A percentile compares a stretch with the other conserved stretches of the same genome.
phyloP scores from a whole-genome alignment of 2,888 invertebrate species.

The Eilema griseolum region DNA sequence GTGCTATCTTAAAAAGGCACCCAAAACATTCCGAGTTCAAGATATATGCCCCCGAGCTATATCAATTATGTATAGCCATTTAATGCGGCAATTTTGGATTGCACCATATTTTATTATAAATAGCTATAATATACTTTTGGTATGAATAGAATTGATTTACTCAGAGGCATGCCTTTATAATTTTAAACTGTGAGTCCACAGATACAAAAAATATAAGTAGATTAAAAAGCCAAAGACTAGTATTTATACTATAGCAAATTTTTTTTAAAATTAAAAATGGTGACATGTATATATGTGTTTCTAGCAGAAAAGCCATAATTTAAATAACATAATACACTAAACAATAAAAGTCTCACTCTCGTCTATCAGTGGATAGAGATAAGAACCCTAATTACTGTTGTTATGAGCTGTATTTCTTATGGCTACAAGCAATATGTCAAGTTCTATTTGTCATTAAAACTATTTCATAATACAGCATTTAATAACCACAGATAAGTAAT shows the following conservation, averaged over 20 bases:
- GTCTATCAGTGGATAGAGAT: constrained; percentile 9
- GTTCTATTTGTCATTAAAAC: background rate
- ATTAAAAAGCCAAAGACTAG: background rate
- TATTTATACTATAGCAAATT: background rate
- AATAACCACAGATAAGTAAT: background rate
- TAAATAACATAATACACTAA: background rate
- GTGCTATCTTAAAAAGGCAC: too few species aligned
- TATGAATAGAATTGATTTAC: background rate
- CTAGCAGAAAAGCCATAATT: background rate
- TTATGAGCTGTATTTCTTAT: background rate
- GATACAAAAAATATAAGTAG: background rate
- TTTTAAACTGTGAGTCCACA: background rate
- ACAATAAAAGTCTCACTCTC: background rate
- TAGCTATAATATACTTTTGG: background rate
- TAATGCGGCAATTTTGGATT: background rate
- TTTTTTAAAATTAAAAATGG: background rate
- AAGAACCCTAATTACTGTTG: background rate
- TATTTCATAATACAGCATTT: background rate
- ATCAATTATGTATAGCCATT: background rate
- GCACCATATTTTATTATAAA: background rate
- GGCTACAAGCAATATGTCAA: background rate
- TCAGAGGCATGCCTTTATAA: background rate
- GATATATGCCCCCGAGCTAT: too few species aligned
- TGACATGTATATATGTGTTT: background rate
- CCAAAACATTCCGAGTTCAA: too few species aligned